Base-by-base conservation (phyloP, 2,797 vertebrate species). In the Anolis apletophallus region DNA sequence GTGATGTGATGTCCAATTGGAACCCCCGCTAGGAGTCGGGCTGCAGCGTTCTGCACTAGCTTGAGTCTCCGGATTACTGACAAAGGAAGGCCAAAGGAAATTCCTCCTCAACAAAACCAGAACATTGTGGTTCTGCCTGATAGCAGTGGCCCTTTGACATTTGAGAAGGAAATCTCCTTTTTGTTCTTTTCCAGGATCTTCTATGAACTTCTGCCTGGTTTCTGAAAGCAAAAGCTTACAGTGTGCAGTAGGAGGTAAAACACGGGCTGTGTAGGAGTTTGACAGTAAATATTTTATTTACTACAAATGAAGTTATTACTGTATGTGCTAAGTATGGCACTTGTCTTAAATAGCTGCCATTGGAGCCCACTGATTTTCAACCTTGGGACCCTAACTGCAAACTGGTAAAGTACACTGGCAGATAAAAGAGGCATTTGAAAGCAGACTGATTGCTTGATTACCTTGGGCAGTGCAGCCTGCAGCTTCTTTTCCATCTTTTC, bases 401-500 rank as follows among this genome's bases (percentile, higher is more conserved):
- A 6, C 29, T 21, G 16, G 21, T 40, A 72, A 81, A 83, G 23
- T 1, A 69, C 12, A 55, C 13, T 82, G 32, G 50, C 68, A 40
- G 52, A 83, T 34, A 73, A 40, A 59, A 40, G 34, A 61, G 50
- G 8, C 0, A 74, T 87, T 89, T 76, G 5, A 19, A 1, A 75
- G 3, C 26, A 89, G 78, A 83, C 75, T 71, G 5, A 1, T 2
- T 40, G 2, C 67, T 84, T 67, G 67, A 0, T 13, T 4, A 73
- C 29, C 54, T 77, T 82, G 71, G 69, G 54, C 88, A 90, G 78
- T 0, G 0, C 0, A 0, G 74, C 23, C 17, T 79, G 12, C 83
- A 73, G 74, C 87, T 64, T 80, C 88, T 84, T 32, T 68, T 23
- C 34, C 69, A 80, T 71, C 17, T 23, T 85, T 55, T 73, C 46